Base-by-base conservation (phyloP, 2,888 invertebrate genomes). In the Mamestra brassicae region DNA sequence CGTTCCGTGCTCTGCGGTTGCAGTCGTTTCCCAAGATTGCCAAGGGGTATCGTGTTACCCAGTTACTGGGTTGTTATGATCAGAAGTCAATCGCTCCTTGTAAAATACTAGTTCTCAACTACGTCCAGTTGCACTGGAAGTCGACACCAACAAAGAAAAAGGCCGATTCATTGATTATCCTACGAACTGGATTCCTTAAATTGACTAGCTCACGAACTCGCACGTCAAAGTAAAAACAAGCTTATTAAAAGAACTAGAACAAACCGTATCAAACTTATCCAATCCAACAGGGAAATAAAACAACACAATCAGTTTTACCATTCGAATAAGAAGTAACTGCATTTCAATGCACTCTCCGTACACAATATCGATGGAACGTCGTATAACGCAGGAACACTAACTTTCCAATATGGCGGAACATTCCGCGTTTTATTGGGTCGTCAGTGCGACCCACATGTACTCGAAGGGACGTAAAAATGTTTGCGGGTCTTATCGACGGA, bases 381-480 rank as follows among this genome's bases (percentile, higher is more conserved):
- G 64, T 71, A 64, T 54, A 60, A 34, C 58, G 38, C 71, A 64
- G 5, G 62, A 38, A 38, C 62, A 71, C 38, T 74, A 74, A 71
- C 81, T 78, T 70, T 71, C 58, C 74, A 71, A 78, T 78, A 74
- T 71, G 69, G 45, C 6, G 0, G 78, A 60, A 62, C 71, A 78
- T 83, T 71, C 71, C 71, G 54, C 17, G 55, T 76, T 81, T 81
- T 81, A 81, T 77, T 67, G 57, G 36, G 60, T 73, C 64, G 70
- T 81, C 78, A 81, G 47, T 8, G 52, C 50, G 17, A 66, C 50
- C 69, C 61, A 65, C 61, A 61, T 52, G 47, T 67, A 42, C 26
- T 57, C 13, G 10, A 17, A 17, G 36, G 0, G 68, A 67, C 47
- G 42, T 77, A 71, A 65, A 80, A 76, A 69, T 61, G 55, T 67